Evolutionary conservation across 2,888 invertebrate genomes (phyloP).

Genomic region (Frankliniella intonsa): DNA sequence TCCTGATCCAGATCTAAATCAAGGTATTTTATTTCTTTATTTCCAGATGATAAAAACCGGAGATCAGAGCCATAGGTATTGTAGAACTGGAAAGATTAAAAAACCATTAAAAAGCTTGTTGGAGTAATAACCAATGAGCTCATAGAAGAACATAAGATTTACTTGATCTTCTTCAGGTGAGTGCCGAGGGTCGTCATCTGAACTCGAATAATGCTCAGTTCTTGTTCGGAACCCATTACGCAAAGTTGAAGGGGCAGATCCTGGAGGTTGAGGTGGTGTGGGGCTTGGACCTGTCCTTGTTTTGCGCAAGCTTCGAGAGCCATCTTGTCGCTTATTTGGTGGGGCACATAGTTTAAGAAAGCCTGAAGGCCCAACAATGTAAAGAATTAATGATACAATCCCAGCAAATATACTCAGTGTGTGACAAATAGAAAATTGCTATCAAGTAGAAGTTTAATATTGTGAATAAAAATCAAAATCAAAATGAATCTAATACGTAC

Average conservation of each 20-base stretch:
- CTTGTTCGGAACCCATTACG: slow-evolving; percentile 15
- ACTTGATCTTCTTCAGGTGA: slow-evolving; percentile 47
- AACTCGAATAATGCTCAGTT: slow-evolving; percentile 36
- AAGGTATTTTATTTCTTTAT: slow-evolving; percentile 66
- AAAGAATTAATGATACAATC: not conserved
- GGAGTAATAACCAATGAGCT: not conserved
- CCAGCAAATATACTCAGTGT: not conserved
- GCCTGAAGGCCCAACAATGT: not conserved
- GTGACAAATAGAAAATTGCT: not conserved
- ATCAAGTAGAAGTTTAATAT: not conserved
- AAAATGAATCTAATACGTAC: not conserved
- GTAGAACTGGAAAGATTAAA: slow-evolving; percentile 23
- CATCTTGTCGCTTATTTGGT: slow-evolving; percentile 34
- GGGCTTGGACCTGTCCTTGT: slow-evolving; percentile 54
- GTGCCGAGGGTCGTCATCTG: slow-evolving; percentile 36
- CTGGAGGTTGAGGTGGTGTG: slow-evolving; percentile 46
- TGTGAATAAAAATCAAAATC: not conserved
- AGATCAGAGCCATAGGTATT: not conserved
- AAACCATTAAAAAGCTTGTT: slow-evolving; percentile 8
- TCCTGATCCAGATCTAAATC: slow-evolving; percentile 70
- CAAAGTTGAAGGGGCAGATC: slow-evolving; percentile 30
- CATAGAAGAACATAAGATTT: not conserved
- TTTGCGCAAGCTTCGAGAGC: slow-evolving; percentile 41
- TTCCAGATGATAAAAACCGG: not conserved
- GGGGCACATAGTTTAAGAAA: slow-evolving; percentile 37